Percentiles rank a stretch among this genome's conserved stretches.
Evolutionary conservation across 2,113 vertebrate species (phyloP).

Genomic region (Cololabis saira): DNA sequence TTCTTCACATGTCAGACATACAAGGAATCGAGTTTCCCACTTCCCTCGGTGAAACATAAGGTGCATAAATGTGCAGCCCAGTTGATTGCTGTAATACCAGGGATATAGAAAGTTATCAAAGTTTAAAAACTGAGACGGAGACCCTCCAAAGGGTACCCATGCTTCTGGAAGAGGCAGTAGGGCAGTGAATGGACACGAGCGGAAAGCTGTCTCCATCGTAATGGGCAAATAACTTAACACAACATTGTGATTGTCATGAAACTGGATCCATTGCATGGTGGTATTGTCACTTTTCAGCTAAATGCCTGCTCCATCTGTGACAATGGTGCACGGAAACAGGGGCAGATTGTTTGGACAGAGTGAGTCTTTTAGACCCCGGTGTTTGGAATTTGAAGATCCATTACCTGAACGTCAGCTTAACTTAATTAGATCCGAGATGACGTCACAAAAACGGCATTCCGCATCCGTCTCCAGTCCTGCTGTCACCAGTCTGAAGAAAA

Average conservation of each 20-base stretch:
- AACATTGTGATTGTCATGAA: not conserved
- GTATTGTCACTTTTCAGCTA: conserved; percentile 7
- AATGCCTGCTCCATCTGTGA: conserved; percentile 9
- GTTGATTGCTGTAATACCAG: too few relatives aligned
- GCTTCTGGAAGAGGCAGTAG: too few relatives aligned
- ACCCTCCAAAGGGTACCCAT: too few relatives aligned
- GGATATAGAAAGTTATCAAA: too few relatives aligned
- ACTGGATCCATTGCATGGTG: not conserved
- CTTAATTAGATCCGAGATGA: conserved; percentile 48
- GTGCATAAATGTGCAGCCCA: too few relatives aligned
- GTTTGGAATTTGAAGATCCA: conserved; percentile 58
- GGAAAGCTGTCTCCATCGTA: not conserved
- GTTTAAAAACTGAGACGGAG: too few relatives aligned
- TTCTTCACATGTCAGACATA: too few relatives aligned
- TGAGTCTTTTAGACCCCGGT: conserved; percentile 7
- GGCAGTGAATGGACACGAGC: too few relatives aligned
- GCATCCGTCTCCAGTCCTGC: conserved; percentile 25
- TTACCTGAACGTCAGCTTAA: conserved; percentile 56
- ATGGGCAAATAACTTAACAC: not conserved
- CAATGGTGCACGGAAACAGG: conserved; percentile 14
- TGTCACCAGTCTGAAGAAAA: conserved; percentile 41
- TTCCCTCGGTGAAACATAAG: too few relatives aligned
- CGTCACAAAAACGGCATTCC: conserved; percentile 49
- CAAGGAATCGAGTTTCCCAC: too few relatives aligned
- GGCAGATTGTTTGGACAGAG: conserved; percentile 37